Base-by-base conservation (phyloP, 2,888 invertebrate species). In the Sesia apiformis region DNA sequence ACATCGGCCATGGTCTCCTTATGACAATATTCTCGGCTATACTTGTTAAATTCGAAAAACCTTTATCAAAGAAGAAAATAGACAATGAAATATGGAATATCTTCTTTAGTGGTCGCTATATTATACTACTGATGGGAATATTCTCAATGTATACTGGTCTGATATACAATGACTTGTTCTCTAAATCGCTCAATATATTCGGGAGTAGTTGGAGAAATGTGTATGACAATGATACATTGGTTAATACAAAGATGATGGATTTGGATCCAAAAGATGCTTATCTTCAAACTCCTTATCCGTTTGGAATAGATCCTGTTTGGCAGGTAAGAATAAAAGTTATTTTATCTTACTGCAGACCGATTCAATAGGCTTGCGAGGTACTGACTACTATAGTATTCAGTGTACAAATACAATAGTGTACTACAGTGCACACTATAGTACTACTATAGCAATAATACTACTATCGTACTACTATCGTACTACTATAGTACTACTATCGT, bases 111-210 rank as follows among this genome's bases (percentile, higher is more conserved):
- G 94, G 94, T 4, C 90, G 94, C 38, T 95, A 94, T 73, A 92
- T 95, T 52, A 93, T 94, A 61, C 81, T 94, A 51, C 76, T 94
- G 52, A 94, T 94, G 94, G 94, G 94, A 38, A 67, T 92, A 58
- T 94, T 94, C 76, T 94, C 94, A 3, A 91, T 94, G 52, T 94
- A 94, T 78, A 94, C 94, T 38, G 94, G 94, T 0, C 66, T 94
- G 52, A 92, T 94, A 69, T 94, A 94, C 81, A 94, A 94, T 65
- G 94, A 94, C 67, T 77, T 92, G 59, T 94, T 94, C 76, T 93
- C 94, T 4, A 94, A 93, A 63, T 92, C 93, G 0, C 60, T 94
- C 54, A 94, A 94, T 65, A 81, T 94, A 57, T 94, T 94, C 73
- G 93, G 93, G 0, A 91, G 92, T 50, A 90, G 91, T 55, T 94